phyloP scores from a whole-genome alignment of 2,888 invertebrate genomes.

The Girardia tigrina region DNA sequence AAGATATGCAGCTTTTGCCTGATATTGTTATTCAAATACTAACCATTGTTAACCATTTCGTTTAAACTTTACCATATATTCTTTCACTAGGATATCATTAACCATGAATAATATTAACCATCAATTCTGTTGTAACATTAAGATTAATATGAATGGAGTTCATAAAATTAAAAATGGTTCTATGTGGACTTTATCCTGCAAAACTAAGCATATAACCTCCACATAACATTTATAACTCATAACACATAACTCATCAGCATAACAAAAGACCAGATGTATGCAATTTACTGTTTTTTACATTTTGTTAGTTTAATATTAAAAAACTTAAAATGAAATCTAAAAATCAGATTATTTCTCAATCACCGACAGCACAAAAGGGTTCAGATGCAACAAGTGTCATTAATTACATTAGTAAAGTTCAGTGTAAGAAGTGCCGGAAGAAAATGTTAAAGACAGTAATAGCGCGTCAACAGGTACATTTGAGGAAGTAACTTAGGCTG shows the following conservation, averaged over 20 bases:
- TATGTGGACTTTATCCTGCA: too few species aligned
- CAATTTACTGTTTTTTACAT: not conserved
- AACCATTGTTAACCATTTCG: too few species aligned
- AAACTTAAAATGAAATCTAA: not conserved
- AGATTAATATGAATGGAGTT: too few species aligned
- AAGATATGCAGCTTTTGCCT: too few species aligned
- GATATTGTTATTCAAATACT: too few species aligned
- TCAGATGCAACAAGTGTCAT: not conserved
- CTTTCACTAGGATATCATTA: too few species aligned
- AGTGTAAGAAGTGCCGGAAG: conserved; percentile 8
- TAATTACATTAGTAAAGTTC: conserved; percentile 8
- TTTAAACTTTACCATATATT: too few species aligned
- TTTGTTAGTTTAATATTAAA: not conserved
- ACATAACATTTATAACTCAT: too few species aligned
- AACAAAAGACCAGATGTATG: not conserved
- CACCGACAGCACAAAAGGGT: not conserved
- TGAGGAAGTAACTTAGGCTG: not conserved
- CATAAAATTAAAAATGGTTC: too few species aligned
- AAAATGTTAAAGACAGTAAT: not conserved
- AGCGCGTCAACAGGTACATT: not conserved
- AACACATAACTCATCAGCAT: not conserved
- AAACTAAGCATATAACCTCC: too few species aligned
- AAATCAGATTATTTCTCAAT: not conserved
- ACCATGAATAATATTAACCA: too few species aligned
- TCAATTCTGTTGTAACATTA: too few species aligned